Evolutionary conservation across 2,888 invertebrate genomes (phyloP).

Genomic region (Stegana nigrithorax): DNA sequence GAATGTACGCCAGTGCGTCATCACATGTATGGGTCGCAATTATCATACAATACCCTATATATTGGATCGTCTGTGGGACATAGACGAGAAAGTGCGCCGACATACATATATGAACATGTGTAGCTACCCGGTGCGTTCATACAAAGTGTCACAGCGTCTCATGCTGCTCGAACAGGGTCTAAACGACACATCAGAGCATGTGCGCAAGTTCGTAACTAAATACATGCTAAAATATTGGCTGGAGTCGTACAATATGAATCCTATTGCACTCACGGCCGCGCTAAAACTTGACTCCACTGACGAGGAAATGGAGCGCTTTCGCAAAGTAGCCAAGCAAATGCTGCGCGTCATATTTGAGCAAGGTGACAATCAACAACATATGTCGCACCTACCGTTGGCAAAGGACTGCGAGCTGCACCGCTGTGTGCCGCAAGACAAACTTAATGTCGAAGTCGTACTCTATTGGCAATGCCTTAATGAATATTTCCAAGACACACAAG

Average conservation of each 20-base stretch:
- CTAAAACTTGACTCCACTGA: slow-evolving; percentile 79
- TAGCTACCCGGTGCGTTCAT: slow-evolving; percentile 67
- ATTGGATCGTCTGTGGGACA: slow-evolving; percentile 79
- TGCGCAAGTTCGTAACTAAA: slow-evolving; percentile 69
- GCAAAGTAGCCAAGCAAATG: slow-evolving; percentile 71
- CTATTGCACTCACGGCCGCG: slow-evolving; percentile 78
- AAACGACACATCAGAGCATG: slow-evolving; percentile 72
- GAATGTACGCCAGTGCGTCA: slow-evolving; percentile 78
- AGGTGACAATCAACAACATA: slow-evolving; percentile 63
- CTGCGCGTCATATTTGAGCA: slow-evolving; percentile 72
- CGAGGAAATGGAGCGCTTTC: slow-evolving; percentile 74
- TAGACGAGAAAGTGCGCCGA: slow-evolving; percentile 79
- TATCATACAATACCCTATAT: slow-evolving; percentile 78
- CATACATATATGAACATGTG: slow-evolving; percentile 70
- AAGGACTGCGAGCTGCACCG: slow-evolving; percentile 67
- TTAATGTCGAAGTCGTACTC: slow-evolving; percentile 72
- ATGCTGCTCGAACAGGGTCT: slow-evolving; percentile 74
- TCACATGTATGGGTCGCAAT: slow-evolving; percentile 80
- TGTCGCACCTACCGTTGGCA: slow-evolving; percentile 67
- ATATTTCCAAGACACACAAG: slow-evolving; percentile 64
- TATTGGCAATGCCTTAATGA: slow-evolving; percentile 76
- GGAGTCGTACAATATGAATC: slow-evolving; percentile 77
- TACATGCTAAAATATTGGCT: slow-evolving; percentile 81
- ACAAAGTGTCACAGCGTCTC: slow-evolving; percentile 76
- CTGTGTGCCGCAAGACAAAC: slow-evolving; percentile 70